Evolutionary conservation across 2,797 vertebrate species (phyloP), one percentile per base, ranked within the genome.

Genomic region (Apogon talboti): DNA sequence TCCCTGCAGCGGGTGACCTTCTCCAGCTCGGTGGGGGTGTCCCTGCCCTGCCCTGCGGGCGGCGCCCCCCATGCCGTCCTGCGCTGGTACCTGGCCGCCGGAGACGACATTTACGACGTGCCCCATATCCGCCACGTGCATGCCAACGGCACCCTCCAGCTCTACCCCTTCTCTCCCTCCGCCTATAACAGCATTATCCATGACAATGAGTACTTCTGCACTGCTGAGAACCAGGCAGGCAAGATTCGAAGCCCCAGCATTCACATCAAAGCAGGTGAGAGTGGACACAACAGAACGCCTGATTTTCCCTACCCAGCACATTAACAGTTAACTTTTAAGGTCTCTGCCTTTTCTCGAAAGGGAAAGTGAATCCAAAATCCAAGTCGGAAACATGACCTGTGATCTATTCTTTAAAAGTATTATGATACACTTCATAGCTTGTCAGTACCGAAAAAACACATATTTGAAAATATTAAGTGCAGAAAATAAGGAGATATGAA

Each of bases 131-230:
- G 98, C 91, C 97, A 98, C 41, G 97, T 99, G 89, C 97, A 99
- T 78, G 96, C 96, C 95, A 99, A 99, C 44, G 98, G 98, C 92
- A 98, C 96, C 51, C 95, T 99, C 91, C 97, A 98, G 95, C 97
- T 99, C 89, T 98, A 97, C 92, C 94, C 97, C 71, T 99, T 99
- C 93, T 97, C 97, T 78, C 97, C 97, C 74, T 98, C 98, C 72
- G 96, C 97, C 95, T 99, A 98, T 92, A 99, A 98, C 81, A 98
- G 96, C 95, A 98, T 98, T 85, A 99, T 99, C 91, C 98, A 99
- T 57, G 96, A 99, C 94, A 99, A 99, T 87, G 97, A 98, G 94
- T 99, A 98, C 91, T 99, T 99, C 95, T 99, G 97, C 91, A 98
- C 97, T 6, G 98, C 97, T 44, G 97, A 99, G 94, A 99, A 99